These are phyloP conservation scores for Papilio gigon DNA, from an alignment of 2,888 invertebrate genomes.

Conservation along the genomic window DNA sequence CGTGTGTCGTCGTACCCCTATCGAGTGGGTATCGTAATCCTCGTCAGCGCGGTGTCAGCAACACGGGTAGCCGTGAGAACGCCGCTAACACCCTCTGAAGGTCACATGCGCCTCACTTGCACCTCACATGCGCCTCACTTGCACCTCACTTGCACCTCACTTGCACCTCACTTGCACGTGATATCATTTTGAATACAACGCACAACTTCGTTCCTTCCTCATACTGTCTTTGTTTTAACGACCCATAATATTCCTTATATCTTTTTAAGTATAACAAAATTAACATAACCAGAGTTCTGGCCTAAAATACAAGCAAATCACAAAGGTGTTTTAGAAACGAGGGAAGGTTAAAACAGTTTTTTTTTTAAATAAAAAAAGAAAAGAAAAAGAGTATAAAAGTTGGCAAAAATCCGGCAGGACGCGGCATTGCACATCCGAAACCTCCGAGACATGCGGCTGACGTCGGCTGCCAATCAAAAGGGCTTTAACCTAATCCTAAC, in stretches of 20 bases:
- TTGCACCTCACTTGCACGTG: slow-evolving; percentile 11
- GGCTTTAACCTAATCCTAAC: slow-evolving; percentile 80
- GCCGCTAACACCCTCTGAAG: slow-evolving; percentile 45
- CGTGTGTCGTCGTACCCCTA: slow-evolving; percentile 55
- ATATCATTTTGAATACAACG: slow-evolving; percentile 12
- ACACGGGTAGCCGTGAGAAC: slow-evolving; percentile 79
- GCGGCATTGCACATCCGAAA: slow-evolving; percentile 50
- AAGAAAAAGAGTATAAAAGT: slow-evolving; percentile 47
- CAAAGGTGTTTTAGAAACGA: slow-evolving; percentile 13
- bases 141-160: slow-evolving; percentile 16
- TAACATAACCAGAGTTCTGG: not conserved
- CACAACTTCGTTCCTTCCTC: not conserved
- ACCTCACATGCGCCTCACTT: not conserved
- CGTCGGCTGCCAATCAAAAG: slow-evolving; percentile 81
- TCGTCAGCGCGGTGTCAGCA: slow-evolving; percentile 57
- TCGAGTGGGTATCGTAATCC: slow-evolving; percentile 60
- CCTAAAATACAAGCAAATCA: slow-evolving; percentile 6
- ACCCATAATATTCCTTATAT: no score
- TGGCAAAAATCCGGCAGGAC: slow-evolving; percentile 52
- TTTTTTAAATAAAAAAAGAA: slow-evolving; percentile 30
- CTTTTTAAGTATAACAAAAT: no score
- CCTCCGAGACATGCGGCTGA: slow-evolving; percentile 71
- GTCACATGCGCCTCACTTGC: slow-evolving; percentile 35
- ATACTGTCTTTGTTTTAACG: not conserved
- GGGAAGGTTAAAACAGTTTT: slow-evolving; percentile 21